Base-by-base conservation (phyloP, 2,797 vertebrate genomes). In the Nothura maculosa region DNA sequence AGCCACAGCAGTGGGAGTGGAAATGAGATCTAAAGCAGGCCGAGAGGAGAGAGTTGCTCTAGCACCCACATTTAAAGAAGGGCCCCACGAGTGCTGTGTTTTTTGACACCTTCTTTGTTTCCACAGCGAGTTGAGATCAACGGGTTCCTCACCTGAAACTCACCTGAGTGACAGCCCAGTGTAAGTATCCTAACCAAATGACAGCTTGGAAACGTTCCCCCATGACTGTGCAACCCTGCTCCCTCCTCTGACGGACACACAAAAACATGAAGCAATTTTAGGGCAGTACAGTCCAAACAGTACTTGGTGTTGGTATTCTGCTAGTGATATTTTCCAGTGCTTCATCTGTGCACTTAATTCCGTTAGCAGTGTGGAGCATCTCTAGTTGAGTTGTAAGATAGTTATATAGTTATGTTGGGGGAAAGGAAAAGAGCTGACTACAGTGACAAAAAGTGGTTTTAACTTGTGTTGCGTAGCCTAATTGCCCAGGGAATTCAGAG, bases 41-140 rank as follows among this genome's bases (percentile, higher is more conserved):
- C 42, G 14, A 80, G 57, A 30, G 72, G 0, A n/a, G 1, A 66
- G 40, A 20, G 50, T 83, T 83, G 78, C 67, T 82, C 9, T 77
- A 52, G 75, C 43, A 42, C 38, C 14, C 36, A 10, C 28, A 15
- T 63, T 9, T 75, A 64, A 69, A 47, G 25, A 34, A 60, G 54
- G 30, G 16, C 45, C 78, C 45, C 32, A 14, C 43, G 40, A 16
- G 42, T 54, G 11, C 16, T 25, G 76, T 61, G 10, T 17, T 61
- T 80, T 72, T 83, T 57, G 16, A 1, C 63, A 17, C 81, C 9
- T 69, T 91, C 38, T 81, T 96, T 88, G 40, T 40, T 93, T 85
- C 96, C 97, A 60, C 94, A 98, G 98, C 94, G 97, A 97, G 96
- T 94, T 85, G 90, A 96, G 92, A 87, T 92, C 82, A 88, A 60